These are phyloP conservation scores for Pollenia amentaria DNA, from an alignment of 2,888 invertebrate species.

Conservation along the genomic window DNA sequence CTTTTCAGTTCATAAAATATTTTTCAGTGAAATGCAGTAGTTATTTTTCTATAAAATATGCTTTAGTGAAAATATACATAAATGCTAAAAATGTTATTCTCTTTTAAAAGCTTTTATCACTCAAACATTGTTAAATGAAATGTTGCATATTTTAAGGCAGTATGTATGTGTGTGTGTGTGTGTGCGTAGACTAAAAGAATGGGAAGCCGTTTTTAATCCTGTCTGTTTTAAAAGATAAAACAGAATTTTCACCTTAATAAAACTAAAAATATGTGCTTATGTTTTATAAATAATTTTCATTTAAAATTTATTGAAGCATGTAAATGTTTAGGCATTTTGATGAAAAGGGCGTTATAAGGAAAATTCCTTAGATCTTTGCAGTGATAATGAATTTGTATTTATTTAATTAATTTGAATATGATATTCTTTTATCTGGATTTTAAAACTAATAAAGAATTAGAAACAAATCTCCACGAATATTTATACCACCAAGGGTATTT, in stretches of 20 bases:
- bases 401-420: too few species aligned
- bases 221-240: constrained; percentile 1
- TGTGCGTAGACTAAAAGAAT: not conserved
- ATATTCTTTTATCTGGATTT: too few species aligned
- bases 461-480: too few species aligned
- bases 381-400: too few species aligned
- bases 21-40: not conserved
- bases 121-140: constrained; percentile 22
- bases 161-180: not conserved
- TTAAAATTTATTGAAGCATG: not conserved
- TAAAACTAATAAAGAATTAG: too few species aligned
- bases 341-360: not conserved
- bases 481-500: too few species aligned
- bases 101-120: not conserved
- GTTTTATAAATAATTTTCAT: not conserved
- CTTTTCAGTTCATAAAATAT: not conserved
- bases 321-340: not conserved
- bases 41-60: constrained; percentile 24
- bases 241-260: not conserved
- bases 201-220: not conserved
- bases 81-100: not conserved
- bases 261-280: not conserved
- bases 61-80: constrained; percentile 10
- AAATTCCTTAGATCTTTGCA: not conserved
- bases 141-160: constrained; percentile 22